Percentiles rank a stretch among this genome's conserved stretches.
phyloP scores from a whole-genome alignment of 2,113 vertebrate genomes.

The Eurystomus gularis region DNA sequence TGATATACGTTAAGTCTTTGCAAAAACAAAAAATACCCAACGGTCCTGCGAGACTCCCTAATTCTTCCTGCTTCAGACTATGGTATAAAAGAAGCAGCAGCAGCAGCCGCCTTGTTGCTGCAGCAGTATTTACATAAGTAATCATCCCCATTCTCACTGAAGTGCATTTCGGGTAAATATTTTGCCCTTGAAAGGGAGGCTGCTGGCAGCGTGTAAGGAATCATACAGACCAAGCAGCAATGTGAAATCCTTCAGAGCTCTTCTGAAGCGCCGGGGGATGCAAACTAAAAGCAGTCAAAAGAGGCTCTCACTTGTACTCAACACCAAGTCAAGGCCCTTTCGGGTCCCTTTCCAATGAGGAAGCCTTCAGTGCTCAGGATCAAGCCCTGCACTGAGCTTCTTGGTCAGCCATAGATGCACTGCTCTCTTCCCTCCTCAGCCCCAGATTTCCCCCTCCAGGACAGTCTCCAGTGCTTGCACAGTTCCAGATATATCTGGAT shows the following conservation, averaged over 20 bases:
- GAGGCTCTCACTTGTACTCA: neutral
- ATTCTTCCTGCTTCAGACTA: neutral
- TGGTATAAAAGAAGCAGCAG: neutral
- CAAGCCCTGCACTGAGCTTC: neutral
- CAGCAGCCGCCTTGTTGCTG: neutral
- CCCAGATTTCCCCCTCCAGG: neutral
- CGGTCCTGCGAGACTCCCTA: neutral
- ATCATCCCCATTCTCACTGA: neutral
- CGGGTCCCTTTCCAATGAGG: neutral
- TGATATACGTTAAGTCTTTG: neutral
- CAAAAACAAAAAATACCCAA: neutral
- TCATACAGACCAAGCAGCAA: neutral
- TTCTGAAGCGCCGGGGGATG: fast-evolving
- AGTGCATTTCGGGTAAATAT: neutral
- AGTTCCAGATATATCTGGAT: neutral
- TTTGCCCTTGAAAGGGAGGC: neutral
- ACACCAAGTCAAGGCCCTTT: neutral
- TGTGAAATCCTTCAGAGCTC: neutral
- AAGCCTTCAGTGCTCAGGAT: neutral
- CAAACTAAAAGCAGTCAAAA: neutral
- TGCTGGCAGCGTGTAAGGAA: neutral
- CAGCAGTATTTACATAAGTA: neutral
- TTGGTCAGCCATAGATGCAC: neutral
- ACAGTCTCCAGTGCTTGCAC: neutral
- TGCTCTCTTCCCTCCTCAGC: neutral